Conservation (phyloP, 1,140 invertebrate species). For the Drosophila miranda region DNA sequence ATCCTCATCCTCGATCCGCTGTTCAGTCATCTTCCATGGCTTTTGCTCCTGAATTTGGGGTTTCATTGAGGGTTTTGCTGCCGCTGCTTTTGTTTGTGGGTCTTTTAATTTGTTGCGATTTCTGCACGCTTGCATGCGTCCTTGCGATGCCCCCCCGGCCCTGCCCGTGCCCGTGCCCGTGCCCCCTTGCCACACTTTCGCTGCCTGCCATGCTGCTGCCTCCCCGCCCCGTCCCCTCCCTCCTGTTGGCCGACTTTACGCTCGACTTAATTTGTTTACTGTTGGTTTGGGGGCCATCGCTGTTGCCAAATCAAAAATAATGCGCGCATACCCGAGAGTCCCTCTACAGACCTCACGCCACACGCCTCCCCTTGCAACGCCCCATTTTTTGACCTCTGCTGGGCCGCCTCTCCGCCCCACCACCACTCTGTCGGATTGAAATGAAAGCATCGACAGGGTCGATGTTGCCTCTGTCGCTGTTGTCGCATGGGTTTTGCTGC, state of each 20-base stretch:
- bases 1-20: constrained; percentile 10
- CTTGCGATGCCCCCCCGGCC: not conserved
- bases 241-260: constrained; percentile 65
- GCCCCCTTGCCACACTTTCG: not conserved
- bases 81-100: constrained; percentile 37
- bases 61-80: not conserved
- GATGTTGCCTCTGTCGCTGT: no score
- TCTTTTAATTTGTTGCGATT: constrained; percentile 79
- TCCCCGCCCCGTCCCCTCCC: constrained; percentile 25
- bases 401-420: constrained; percentile 5
- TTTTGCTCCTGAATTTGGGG: constrained; percentile 22
- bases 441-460: no score
- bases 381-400: constrained; percentile 1
- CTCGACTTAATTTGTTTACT: constrained; percentile 80
- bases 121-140: constrained; percentile 61
- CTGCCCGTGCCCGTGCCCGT: not conserved
- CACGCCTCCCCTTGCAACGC: not conserved
- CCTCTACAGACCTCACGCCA: not conserved
- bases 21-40: constrained; percentile 48
- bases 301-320: constrained; percentile 63
- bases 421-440: not conserved
- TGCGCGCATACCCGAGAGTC: constrained; percentile 42
- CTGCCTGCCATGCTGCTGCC: no score
- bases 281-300: constrained; percentile 74
- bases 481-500: no score